Conservation (phyloP, 2,888 invertebrate species). For the Ennomos erosarius region DNA sequence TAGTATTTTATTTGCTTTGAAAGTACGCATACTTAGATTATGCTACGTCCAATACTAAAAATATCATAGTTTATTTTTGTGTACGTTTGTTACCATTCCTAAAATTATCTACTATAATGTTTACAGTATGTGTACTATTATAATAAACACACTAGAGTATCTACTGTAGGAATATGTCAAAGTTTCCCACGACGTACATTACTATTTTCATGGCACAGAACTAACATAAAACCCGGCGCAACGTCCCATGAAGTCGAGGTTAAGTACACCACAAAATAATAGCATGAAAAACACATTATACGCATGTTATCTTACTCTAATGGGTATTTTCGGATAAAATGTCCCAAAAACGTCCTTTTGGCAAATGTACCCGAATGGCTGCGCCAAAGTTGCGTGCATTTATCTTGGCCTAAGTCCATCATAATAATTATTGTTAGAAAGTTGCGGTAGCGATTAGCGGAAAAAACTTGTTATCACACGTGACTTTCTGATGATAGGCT, state of each 20-base stretch:
- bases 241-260: conserved; percentile 24
- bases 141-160: no score
- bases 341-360: conserved; percentile 47
- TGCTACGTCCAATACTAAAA: no score
- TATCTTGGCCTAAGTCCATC: conserved; percentile 63
- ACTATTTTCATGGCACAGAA: conserved; percentile 20
- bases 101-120: no score
- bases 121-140: no score
- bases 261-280: conserved; percentile 26
- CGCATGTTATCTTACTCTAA: conserved; percentile 35
- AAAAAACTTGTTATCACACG: background rate
- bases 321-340: conserved; percentile 30
- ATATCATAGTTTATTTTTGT: no score
- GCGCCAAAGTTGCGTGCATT: conserved; percentile 58
- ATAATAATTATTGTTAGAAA: conserved; percentile 50
- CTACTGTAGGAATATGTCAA: no score
- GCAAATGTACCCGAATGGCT: conserved; percentile 52
- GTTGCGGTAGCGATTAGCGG: conserved; percentile 37
- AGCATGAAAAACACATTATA: conserved; percentile 24
- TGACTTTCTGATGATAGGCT: no score
- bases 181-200: no score
- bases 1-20: no score
- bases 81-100: no score
- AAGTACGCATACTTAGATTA: no score
- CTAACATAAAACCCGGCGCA: conserved; percentile 16